Conservation (phyloP, 2,888 invertebrate genomes). For the Scaptomyza caliginosa region DNA sequence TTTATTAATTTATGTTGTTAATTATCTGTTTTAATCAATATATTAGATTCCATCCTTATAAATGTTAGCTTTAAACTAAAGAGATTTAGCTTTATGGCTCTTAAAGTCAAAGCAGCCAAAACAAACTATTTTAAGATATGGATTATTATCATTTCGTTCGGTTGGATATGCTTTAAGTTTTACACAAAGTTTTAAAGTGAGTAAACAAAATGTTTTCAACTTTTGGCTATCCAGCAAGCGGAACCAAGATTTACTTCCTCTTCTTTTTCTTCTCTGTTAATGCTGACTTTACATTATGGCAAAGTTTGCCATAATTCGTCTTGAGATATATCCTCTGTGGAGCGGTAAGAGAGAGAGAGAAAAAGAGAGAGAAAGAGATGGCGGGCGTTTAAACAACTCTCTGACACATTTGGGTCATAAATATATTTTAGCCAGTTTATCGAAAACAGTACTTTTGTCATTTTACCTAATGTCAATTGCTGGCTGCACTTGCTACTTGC, state of each 20-base stretch:
- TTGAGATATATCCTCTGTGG: not conserved
- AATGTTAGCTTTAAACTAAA: too few species aligned
- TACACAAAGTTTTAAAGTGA: conserved; percentile 1
- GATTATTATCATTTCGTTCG: not conserved
- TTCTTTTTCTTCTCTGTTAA: too few species aligned
- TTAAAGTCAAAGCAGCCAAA: too few species aligned
- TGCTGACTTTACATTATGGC: conserved; percentile 18
- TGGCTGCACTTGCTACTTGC: conserved; percentile 11
- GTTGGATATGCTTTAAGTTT: not conserved
- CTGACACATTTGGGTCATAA: conserved; percentile 39
- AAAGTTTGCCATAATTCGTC: conserved; percentile 29
- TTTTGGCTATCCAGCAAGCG: conserved; percentile 12
- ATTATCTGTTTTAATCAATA: too few species aligned
- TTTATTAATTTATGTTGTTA: too few species aligned
- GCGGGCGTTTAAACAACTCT: too few species aligned
- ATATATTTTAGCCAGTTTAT: conserved; percentile 55
- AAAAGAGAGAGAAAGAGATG: too few species aligned
- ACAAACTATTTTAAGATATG: too few species aligned
- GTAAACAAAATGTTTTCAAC: not conserved
- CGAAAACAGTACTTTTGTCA: conserved; percentile 54
- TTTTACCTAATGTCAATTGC: conserved; percentile 45
- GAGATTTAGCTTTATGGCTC: too few species aligned
- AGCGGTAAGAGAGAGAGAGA: too few species aligned
- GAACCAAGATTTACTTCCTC: conserved; percentile 15
- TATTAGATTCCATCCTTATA: too few species aligned